Percentiles rank a stretch among this genome's conserved stretches.
Evolutionary conservation across 2,113 vertebrate genomes (phyloP).

Genomic region (Brachypodius melanocephalos): DNA sequence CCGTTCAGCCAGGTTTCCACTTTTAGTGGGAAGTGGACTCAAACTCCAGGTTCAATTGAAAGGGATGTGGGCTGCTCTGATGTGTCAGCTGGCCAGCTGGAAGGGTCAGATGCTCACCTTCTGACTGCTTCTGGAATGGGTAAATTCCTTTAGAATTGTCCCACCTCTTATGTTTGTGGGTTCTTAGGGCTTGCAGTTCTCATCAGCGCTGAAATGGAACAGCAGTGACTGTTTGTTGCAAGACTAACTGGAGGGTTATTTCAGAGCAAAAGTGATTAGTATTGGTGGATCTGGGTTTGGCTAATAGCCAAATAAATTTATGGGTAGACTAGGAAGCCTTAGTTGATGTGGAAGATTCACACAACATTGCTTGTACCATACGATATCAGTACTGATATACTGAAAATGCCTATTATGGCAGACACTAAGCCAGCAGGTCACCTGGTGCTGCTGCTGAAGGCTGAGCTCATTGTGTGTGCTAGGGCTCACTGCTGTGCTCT

Average conservation of each 20-base stretch:
- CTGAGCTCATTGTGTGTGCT: neutral
- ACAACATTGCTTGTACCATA: fast-evolving
- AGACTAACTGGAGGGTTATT: neutral
- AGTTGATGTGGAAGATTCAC: neutral
- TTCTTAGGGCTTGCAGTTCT: neutral
- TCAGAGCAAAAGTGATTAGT: neutral
- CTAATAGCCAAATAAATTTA: neutral
- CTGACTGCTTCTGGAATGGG: neutral
- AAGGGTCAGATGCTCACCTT: neutral
- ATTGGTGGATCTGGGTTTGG: neutral
- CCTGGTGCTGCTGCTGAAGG: neutral
- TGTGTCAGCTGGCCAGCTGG: neutral
- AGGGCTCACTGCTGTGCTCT: neutral
- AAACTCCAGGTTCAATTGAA: fast-evolving
- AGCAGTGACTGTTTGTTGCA: fast-evolving
- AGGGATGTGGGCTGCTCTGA: neutral
- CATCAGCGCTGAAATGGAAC: neutral
- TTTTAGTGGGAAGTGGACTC: neutral
- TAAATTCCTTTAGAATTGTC: neutral
- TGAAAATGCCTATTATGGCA: neutral
- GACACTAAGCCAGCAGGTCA: neutral
- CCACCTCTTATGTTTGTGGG: fast-evolving
- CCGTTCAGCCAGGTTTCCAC: neutral
- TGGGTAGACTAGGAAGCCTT: neutral
- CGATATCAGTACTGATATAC: neutral